Evolutionary conservation across 2,113 vertebrate species (phyloP).

Genomic region (Smithornis capensis): DNA sequence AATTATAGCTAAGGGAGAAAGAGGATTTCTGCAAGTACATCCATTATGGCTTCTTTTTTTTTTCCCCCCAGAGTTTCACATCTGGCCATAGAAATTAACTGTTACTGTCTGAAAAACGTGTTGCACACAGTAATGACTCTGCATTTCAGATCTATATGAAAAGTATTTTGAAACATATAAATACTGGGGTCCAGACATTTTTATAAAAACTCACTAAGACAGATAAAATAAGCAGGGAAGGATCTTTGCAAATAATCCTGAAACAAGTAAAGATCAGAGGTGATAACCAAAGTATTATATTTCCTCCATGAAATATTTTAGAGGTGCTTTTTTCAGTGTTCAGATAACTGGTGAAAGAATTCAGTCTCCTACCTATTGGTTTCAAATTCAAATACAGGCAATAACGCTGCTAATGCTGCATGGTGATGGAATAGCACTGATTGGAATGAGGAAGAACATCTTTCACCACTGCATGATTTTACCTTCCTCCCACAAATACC

Average conservation of each 20-base stretch:
- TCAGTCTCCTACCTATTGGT: neutral
- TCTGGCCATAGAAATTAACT: neutral
- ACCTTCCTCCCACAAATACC: neutral
- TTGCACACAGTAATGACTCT: neutral
- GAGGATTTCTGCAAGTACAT: neutral
- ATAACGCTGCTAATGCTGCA: neutral
- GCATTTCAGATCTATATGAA: neutral
- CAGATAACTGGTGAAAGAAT: neutral
- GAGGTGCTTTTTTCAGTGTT: neutral
- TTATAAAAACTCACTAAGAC: neutral
- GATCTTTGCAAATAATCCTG: neutral
- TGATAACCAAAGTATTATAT: neutral
- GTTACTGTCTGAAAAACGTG: neutral
- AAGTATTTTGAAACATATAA: neutral
- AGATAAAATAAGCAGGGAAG: neutral
- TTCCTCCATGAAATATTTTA: neutral
- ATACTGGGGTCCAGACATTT: neutral
- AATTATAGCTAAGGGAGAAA: conserved; percentile 7
- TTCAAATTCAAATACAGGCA: neutral
- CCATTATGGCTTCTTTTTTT: neutral
- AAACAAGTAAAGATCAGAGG: neutral
- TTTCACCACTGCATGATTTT: neutral
- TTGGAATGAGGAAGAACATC: neutral
- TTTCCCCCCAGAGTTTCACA: neutral
- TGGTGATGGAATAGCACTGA: neutral